Conservation (phyloP, 2,113 vertebrate species). For the Alligator sinensis region DNA sequence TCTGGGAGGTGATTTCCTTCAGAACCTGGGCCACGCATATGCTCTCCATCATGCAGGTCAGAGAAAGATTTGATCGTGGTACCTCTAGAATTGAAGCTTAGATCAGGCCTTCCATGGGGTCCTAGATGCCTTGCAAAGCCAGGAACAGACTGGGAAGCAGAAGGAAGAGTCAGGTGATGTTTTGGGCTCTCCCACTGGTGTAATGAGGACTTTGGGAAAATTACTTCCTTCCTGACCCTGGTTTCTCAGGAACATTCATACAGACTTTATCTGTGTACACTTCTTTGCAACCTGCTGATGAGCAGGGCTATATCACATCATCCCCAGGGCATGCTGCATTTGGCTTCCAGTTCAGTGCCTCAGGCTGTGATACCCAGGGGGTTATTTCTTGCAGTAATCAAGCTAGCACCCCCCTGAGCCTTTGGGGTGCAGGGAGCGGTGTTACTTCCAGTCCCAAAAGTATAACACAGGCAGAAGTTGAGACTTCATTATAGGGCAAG, state of each 20-base stretch:
- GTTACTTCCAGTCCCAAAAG: no score
- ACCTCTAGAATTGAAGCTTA: background rate
- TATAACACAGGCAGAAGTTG: no score
- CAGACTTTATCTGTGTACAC: background rate
- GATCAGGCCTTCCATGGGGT: background rate
- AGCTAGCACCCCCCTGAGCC: background rate
- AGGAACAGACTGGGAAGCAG: no score
- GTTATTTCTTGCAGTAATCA: accelerated
- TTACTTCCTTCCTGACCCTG: background rate
- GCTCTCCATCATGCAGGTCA: constrained; percentile 22
- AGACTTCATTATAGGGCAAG: no score
- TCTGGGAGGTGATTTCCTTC: constrained; percentile 17
- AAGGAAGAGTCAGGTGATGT: accelerated
- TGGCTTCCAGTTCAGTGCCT: background rate
- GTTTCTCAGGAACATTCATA: accelerated
- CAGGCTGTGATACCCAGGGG: background rate
- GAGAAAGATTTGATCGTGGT: constrained; percentile 16
- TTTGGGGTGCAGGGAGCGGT: background rate
- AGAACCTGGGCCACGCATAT: constrained; percentile 4
- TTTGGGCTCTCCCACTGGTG: background rate
- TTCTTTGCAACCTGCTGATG: accelerated
- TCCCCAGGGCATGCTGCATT: background rate
- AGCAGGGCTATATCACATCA: background rate
- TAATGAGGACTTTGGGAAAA: background rate
- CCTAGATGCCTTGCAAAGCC: accelerated